Percentiles rank a stretch among this genome's conserved stretches.
Conservation (phyloP, 2,888 invertebrate species). For the Ecliptopera silaceata region DNA sequence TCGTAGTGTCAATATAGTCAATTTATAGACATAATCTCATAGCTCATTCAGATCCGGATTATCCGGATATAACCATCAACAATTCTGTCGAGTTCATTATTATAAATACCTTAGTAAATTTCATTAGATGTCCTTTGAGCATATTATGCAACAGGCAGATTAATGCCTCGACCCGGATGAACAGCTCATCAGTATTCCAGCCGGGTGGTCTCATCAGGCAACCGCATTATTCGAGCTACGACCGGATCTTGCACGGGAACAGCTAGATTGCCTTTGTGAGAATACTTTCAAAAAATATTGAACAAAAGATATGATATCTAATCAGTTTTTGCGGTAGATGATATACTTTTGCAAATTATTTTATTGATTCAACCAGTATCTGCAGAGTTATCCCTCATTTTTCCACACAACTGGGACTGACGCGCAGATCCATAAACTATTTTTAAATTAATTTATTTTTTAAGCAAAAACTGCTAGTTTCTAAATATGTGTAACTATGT, state of each 20-base stretch:
- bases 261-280: not conserved
- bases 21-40: not conserved
- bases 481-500: too few species aligned
- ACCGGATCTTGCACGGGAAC: slow-evolving; percentile 33
- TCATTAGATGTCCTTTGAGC: slow-evolving; percentile 28
- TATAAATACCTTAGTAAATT: slow-evolving; percentile 21
- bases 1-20: too few species aligned
- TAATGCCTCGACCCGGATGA: slow-evolving; percentile 51
- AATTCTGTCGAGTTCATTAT: slow-evolving; percentile 5
- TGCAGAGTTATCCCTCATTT: too few species aligned
- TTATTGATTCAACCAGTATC: too few species aligned
- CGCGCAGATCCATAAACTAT: too few species aligned
- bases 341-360: too few species aligned
- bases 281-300: not conserved
- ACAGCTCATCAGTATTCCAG: slow-evolving; percentile 64
- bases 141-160: slow-evolving; percentile 56
- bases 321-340: too few species aligned
- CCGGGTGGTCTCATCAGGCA: slow-evolving; percentile 56
- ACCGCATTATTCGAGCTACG: slow-evolving; percentile 48
- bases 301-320: too few species aligned
- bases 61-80: not conserved
- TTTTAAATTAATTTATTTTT: too few species aligned
- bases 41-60: not conserved
- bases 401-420: too few species aligned
- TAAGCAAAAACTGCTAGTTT: too few species aligned